These are phyloP conservation scores for Tetragnatha versicolor DNA, from an alignment of 1,140 invertebrate genomes.

Conservation along the genomic window DNA sequence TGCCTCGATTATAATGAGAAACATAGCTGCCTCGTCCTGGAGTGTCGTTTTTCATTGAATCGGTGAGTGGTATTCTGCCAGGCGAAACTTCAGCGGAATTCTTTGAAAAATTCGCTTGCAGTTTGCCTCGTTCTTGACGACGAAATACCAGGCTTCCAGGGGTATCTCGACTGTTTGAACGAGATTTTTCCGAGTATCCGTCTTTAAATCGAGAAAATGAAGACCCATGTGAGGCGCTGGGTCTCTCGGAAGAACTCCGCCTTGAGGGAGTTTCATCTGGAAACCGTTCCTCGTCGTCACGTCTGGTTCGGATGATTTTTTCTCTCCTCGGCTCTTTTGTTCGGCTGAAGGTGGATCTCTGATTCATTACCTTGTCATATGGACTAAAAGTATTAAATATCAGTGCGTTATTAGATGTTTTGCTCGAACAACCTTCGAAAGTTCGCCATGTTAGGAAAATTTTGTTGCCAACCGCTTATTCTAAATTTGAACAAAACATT, in stretches of 20 bases:
- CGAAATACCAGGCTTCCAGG: slow-evolving; percentile 37
- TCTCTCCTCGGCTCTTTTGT: slow-evolving; percentile 50
- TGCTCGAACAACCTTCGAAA: slow-evolving; percentile 10
- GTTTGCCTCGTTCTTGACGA: slow-evolving; percentile 38
- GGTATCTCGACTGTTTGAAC: slow-evolving; percentile 28
- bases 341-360: slow-evolving; percentile 40
- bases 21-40: slow-evolving; percentile 24
- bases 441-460: slow-evolving; percentile 27
- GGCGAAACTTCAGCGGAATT: slow-evolving; percentile 34
- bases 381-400: not conserved
- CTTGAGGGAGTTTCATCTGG: slow-evolving; percentile 20
- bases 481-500: too few relatives aligned
- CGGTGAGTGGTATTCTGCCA: slow-evolving; percentile 33
- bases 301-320: slow-evolving; percentile 46
- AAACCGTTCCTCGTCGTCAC: slow-evolving; percentile 35
- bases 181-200: slow-evolving; percentile 11
- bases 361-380: slow-evolving; percentile 50
- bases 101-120: slow-evolving; percentile 34
- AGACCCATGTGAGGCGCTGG: slow-evolving; percentile 24
- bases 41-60: slow-evolving; percentile 36
- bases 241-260: slow-evolving; percentile 39
- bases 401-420: slow-evolving; percentile 19
- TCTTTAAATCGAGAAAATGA: slow-evolving; percentile 37
- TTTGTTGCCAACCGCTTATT: slow-evolving; percentile 20
- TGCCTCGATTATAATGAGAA: slow-evolving; percentile 27